These are phyloP conservation scores for Plecotus auritus DNA, from an alignment of 2,113 vertebrate species.

Conservation along the genomic window DNA sequence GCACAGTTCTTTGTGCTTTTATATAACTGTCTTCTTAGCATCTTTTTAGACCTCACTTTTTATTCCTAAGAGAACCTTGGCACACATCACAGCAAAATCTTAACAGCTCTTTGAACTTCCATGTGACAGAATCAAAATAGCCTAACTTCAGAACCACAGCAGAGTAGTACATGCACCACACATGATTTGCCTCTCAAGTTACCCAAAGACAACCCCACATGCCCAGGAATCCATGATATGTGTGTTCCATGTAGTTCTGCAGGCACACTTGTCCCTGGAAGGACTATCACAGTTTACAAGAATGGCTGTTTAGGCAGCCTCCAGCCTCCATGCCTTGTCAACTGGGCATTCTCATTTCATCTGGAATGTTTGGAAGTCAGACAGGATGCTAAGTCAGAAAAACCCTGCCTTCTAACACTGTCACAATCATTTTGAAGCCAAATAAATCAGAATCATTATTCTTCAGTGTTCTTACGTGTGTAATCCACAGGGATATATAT, in stretches of 20 bases:
- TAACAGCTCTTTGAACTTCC: neutral
- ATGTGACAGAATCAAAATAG: neutral
- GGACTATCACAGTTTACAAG: neutral
- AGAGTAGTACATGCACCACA: neutral
- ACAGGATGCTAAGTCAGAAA: neutral
- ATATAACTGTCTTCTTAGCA: neutral
- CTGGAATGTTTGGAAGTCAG: neutral
- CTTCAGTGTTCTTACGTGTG: neutral
- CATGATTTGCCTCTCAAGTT: neutral
- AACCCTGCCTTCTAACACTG: neutral
- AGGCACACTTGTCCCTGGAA: neutral
- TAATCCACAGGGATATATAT: neutral
- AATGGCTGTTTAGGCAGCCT: neutral
- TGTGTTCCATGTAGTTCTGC: neutral
- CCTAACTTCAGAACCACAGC: neutral
- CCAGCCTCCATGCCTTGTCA: neutral
- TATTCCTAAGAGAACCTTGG: neutral
- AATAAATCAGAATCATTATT: neutral
- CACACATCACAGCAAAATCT: neutral
- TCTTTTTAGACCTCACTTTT: neutral
- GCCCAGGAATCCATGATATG: neutral
- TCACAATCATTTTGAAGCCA: neutral
- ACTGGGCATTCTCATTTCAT: neutral
- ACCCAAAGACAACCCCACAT: neutral
- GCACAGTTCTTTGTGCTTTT: neutral